phyloP scores from a whole-genome alignment of 2,113 vertebrate species.

The Lamprologus speciosus region DNA sequence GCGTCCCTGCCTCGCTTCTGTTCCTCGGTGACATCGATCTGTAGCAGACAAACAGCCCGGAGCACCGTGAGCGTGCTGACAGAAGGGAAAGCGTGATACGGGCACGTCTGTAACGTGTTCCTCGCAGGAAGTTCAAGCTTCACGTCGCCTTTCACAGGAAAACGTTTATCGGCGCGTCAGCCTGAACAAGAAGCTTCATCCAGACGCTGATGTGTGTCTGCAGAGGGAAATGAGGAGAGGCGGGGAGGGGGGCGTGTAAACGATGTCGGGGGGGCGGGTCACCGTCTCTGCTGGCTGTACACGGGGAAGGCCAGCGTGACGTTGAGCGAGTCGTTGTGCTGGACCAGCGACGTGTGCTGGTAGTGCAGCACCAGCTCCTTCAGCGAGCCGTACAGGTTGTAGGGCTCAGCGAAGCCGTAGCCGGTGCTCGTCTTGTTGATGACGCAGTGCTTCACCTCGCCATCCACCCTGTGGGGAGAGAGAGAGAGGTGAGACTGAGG shows the following conservation, averaged over 20 bases:
- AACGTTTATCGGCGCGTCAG: not conserved
- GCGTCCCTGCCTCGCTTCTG: not conserved
- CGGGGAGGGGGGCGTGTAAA: not conserved
- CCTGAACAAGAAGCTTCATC: not conserved
- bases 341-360: conserved; percentile 96
- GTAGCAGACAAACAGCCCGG: not conserved
- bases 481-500: not conserved
- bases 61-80: not conserved
- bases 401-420: conserved; percentile 94
- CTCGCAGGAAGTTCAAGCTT: not conserved
- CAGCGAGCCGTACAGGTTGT: conserved; percentile 93
- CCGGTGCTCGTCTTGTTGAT: conserved; percentile 95
- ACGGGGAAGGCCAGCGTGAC: conserved; percentile 97
- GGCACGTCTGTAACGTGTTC: not conserved
- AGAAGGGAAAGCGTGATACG: not conserved
- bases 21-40: rapidly evolving
- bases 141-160: not conserved
- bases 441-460: conserved; percentile 97
- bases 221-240: not conserved
- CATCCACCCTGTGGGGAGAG: conserved; percentile 77
- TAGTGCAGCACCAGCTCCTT: conserved; percentile 99
- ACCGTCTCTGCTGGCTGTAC: conserved; percentile 92
- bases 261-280: conserved; percentile 38
- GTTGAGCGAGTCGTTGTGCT: conserved; percentile 99
- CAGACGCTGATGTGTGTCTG: rapidly evolving